Evolutionary conservation across 2,113 vertebrate genomes (phyloP), one percentile per base, ranked within the genome.

Genomic region (Apeltes quadracus): DNA sequence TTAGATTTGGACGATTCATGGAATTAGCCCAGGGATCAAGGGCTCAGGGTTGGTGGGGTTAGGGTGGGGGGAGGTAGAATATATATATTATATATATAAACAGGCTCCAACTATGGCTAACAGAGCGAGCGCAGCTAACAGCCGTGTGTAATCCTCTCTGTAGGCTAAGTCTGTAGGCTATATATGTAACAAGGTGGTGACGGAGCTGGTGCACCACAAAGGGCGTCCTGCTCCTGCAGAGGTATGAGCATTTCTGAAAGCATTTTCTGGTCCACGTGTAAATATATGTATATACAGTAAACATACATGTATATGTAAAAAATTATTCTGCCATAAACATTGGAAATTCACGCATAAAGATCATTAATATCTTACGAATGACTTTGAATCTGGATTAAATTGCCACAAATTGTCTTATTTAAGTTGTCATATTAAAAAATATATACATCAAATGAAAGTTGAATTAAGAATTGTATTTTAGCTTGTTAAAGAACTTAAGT

Each of bases 1-100:
- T 92, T 92, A 90, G 89, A 92, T 92, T 92, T 90, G 89, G 81
- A 61, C 81, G 82, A 91, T 88, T 89, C 84, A 81, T 84, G 85
- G 92, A 92, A 92, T 92, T 92, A 92, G 89, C 91, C 69, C 57
- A 46, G 72, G 92, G 90, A 92, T 93, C 88, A 92, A 89, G 79
- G 83, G 86, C 89, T 92, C 82, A 85, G 82, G 75, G 67, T 5
- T 69, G 67, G 83, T 83, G 62, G 74, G 66, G 72, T 58, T 5
- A 79, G 76, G 66, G 5, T 59, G 64, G 80, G 82, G 18, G 32
- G 70, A 70, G 58, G 75, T 75, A 73, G 69, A 64, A 86, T 78
- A 81, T 78, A 75, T 73, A 78, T 82, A 34, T 74, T 63, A 79
- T 76, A 75, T 71, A 78, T 82, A 71, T 70, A 86, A 75, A 84